These are phyloP conservation scores for Sepioteuthis lessoniana DNA, from an alignment of 2,888 invertebrate genomes.

Conservation along the genomic window DNA sequence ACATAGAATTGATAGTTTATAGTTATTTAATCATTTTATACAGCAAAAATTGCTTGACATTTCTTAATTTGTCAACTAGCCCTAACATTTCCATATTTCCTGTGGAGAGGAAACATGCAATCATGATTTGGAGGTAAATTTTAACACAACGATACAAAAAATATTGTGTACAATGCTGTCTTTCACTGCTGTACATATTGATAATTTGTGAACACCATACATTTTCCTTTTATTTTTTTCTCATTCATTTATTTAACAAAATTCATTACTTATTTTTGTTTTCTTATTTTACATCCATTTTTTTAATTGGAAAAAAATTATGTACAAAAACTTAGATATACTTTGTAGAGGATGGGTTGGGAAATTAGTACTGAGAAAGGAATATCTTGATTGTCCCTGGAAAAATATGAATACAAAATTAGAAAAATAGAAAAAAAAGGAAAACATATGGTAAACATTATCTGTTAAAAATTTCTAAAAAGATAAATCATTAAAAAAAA, in stretches of 20 bases:
- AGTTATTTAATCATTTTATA: neutral
- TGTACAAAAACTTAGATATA: neutral
- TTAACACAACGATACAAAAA: neutral
- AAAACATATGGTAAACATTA: too few species aligned
- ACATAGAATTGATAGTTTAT: neutral
- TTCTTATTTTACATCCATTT: slow-evolving; percentile 13
- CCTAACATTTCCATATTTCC: neutral
- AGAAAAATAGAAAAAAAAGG: too few species aligned
- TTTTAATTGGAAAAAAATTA: neutral
- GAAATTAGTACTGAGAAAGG: too few species aligned
- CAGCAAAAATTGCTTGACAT: neutral
- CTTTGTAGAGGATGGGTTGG: neutral
- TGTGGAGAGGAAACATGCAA: neutral
- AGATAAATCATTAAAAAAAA: too few species aligned
- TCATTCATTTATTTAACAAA: slow-evolving; percentile 33
- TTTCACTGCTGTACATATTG: neutral
- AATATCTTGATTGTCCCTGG: too few species aligned
- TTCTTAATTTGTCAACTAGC: neutral
- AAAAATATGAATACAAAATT: too few species aligned
- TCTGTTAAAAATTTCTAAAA: too few species aligned
- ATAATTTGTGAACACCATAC: neutral
- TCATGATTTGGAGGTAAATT: neutral
- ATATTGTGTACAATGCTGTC: neutral
- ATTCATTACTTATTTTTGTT: neutral
- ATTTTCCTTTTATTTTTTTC: neutral